Percentiles rank a stretch among this genome's conserved stretches.
Evolutionary conservation across 2,888 invertebrate genomes (phyloP).

Genomic region (Diachrysia chrysitis): DNA sequence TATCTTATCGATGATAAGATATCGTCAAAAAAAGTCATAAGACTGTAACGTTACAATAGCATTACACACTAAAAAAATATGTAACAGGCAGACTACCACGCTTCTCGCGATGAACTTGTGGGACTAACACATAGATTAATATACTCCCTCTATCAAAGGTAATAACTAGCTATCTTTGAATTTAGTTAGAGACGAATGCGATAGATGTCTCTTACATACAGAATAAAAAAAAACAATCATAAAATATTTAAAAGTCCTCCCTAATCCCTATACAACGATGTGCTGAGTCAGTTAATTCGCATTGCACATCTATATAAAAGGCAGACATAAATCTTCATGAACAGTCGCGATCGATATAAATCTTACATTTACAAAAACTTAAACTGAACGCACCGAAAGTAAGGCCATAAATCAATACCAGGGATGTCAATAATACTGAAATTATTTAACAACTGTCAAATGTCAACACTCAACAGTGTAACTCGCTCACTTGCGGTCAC

Average conservation of each 20-base stretch:
- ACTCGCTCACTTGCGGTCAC: not conserved
- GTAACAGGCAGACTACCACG: not conserved
- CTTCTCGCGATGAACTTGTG: not conserved
- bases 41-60: too few relatives aligned
- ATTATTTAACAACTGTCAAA: too few relatives aligned
- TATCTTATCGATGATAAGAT: too few relatives aligned
- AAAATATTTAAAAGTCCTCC: too few relatives aligned
- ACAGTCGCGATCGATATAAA: too few relatives aligned
- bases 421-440: conserved; percentile 24
- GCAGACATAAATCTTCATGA: not conserved
- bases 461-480: too few relatives aligned
- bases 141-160: not conserved
- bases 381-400: conserved; percentile 18
- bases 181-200: not conserved
- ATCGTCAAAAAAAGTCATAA: too few relatives aligned
- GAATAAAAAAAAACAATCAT: too few relatives aligned
- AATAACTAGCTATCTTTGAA: not conserved
- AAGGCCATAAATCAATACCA: conserved; percentile 38
- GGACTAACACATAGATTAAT: too few relatives aligned
- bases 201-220: not conserved
- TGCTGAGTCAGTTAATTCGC: too few relatives aligned
- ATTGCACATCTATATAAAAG: too few relatives aligned
- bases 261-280: too few relatives aligned
- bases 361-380: not conserved
- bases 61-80: not conserved